phyloP scores from a whole-genome alignment of 1,140 invertebrate species.

The Sarcophaga peregrina region DNA sequence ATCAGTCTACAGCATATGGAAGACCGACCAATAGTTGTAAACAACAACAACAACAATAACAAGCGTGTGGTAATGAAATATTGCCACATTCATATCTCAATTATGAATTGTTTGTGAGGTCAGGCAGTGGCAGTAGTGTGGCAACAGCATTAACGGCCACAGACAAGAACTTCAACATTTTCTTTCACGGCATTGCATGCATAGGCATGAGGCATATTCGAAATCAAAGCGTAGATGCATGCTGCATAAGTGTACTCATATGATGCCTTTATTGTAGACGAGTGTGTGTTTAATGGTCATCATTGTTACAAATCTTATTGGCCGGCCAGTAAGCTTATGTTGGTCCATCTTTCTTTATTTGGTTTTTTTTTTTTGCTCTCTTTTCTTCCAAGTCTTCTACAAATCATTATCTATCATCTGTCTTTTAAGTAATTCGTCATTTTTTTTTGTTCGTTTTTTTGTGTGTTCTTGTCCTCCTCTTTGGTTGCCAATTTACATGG shows the following conservation, averaged over 20 bases:
- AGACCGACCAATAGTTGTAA: background rate
- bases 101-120: constrained; percentile 51
- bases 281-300: background rate
- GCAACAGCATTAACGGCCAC: background rate
- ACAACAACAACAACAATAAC: constrained; percentile 9
- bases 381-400: background rate
- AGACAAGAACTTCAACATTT: too few species aligned
- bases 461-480: background rate
- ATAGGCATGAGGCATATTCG: too few species aligned
- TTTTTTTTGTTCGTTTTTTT: background rate
- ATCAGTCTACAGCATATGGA: background rate
- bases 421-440: constrained; percentile 27
- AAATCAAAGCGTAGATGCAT: too few species aligned
- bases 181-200: too few species aligned
- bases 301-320: constrained; percentile 17
- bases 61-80: constrained; percentile 58
- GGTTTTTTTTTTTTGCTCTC: background rate
- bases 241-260: too few species aligned
- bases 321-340: background rate
- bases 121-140: background rate
- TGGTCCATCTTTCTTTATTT: too few species aligned
- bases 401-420: background rate
- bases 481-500: constrained; percentile 1
- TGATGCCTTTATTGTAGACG: too few species aligned
- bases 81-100: constrained; percentile 66